Percentiles rank a stretch among this genome's conserved stretches.
These are phyloP conservation scores for Steinernema khuongi DNA, from an alignment of 1,140 invertebrate genomes.

Conservation along the genomic window DNA sequence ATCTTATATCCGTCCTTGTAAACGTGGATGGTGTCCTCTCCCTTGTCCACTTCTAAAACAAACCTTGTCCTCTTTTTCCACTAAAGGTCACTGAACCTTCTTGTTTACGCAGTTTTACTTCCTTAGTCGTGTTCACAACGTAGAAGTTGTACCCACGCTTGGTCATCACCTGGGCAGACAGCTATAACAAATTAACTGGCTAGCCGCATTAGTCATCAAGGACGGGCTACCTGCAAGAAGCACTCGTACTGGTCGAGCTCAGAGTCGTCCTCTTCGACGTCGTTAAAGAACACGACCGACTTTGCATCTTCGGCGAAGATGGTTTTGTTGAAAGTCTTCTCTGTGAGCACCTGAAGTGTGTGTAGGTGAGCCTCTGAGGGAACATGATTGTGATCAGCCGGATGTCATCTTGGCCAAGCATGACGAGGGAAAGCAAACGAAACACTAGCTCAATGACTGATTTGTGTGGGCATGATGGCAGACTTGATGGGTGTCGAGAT, in stretches of 20 bases:
- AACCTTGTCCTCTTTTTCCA: neutral
- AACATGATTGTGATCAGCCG: neutral
- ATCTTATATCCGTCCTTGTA: conserved; percentile 59
- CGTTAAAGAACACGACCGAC: conserved; percentile 58
- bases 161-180: conserved; percentile 59
- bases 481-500: neutral
- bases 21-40: conserved; percentile 58
- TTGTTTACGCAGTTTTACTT: conserved; percentile 46
- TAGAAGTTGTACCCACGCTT: conserved; percentile 59
- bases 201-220: neutral
- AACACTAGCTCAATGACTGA: neutral
- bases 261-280: conserved; percentile 57
- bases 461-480: neutral
- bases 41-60: conserved; percentile 56
- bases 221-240: conserved; percentile 51
- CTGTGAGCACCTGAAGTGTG: conserved; percentile 47
- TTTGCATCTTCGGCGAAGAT: conserved; percentile 58
- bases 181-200: conserved; percentile 32
- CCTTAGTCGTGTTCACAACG: conserved; percentile 59
- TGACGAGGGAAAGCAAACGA: neutral
- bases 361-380: neutral
- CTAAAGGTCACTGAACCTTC: conserved; percentile 41
- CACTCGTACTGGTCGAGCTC: conserved; percentile 59
- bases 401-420: neutral
- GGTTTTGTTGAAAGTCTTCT: conserved; percentile 58